phyloP scores from a whole-genome alignment of 2,797 vertebrate genomes.

The Falco biarmicus region DNA sequence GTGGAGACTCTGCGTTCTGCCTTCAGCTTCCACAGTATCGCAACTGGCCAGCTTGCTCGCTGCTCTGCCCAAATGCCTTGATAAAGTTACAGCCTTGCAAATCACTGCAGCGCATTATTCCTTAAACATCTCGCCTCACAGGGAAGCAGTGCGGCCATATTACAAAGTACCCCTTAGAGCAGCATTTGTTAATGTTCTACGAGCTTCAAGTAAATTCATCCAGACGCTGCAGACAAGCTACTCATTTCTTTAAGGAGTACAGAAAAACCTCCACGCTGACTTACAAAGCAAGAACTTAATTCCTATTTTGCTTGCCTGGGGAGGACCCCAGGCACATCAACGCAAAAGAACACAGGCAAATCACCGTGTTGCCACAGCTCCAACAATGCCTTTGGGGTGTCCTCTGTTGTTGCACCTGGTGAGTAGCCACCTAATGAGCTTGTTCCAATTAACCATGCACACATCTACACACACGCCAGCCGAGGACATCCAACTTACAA shows the following conservation, averaged over 20 bases:
- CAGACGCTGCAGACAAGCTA: not conserved
- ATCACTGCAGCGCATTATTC: too few species aligned
- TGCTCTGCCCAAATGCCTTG: too few species aligned
- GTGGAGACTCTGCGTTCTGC: too few species aligned
- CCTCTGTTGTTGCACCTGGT: not conserved
- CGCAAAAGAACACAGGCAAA: not conserved
- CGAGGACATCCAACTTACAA: not conserved
- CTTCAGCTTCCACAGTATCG: too few species aligned
- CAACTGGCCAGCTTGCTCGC: too few species aligned
- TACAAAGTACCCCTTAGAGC: too few species aligned
- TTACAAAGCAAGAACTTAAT: slow-evolving; percentile 5
- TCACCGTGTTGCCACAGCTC: not conserved
- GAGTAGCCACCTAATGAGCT: not conserved
- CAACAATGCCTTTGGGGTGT: slow-evolving; percentile 1
- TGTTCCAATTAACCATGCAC: not conserved
- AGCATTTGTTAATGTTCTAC: too few species aligned
- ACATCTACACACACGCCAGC: not conserved
- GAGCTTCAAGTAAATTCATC: slow-evolving; percentile 16
- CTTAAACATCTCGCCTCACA: too few species aligned
- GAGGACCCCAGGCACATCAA: not conserved
- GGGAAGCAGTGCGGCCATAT: too few species aligned
- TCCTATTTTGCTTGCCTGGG: not conserved
- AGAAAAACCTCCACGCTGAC: not conserved
- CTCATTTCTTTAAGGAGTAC: not conserved
- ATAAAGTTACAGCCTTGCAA: too few species aligned